These are phyloP conservation scores for Bibio marci DNA, from an alignment of 2,888 invertebrate species.

Conservation along the genomic window DNA sequence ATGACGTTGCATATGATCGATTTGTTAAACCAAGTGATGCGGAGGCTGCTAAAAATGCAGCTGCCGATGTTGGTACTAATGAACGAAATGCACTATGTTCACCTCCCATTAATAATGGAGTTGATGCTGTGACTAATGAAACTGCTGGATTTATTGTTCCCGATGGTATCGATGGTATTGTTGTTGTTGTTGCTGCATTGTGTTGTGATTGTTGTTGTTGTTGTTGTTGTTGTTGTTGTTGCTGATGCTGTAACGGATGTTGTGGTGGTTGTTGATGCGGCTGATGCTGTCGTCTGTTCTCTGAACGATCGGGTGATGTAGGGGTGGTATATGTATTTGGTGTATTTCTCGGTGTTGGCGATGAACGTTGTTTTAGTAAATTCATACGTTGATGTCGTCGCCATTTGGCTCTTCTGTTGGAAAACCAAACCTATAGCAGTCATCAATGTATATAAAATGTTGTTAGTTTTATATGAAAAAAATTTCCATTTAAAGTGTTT, in stretches of 20 bases:
- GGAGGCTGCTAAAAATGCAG: slow-evolving; percentile 33
- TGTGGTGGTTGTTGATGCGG: slow-evolving; percentile 8
- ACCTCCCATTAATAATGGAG: slow-evolving; percentile 60
- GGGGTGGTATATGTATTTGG: slow-evolving; percentile 39
- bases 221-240: slow-evolving; percentile 13
- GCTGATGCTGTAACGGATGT: slow-evolving; percentile 26
- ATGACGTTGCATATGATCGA: slow-evolving; percentile 23
- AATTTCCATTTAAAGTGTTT: slow-evolving; percentile 1
- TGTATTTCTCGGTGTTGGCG: slow-evolving; percentile 19
- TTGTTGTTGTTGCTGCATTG: slow-evolving; percentile 14
- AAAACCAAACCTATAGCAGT: slow-evolving; percentile 94
- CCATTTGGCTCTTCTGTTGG: slow-evolving; percentile 98
- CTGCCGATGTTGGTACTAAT: slow-evolving; percentile 43
- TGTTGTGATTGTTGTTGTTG: slow-evolving; percentile 32
- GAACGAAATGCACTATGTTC: slow-evolving; percentile 79
- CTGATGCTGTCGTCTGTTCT: slow-evolving; percentile 10
- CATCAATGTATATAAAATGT: slow-evolving; percentile 17
- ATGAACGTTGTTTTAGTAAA: slow-evolving; percentile 61
- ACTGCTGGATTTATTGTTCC: slow-evolving; percentile 15
- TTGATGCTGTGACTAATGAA: slow-evolving; percentile 30
- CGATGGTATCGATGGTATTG: slow-evolving; percentile 3
- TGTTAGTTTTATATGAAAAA: slow-evolving; percentile 6
- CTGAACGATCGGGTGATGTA: slow-evolving; percentile 30
- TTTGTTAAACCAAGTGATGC: slow-evolving; percentile 20
- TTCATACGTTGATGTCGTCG: slow-evolving; percentile 92